Base-by-base conservation (phyloP, 2,113 vertebrate genomes). In the Aviceda subcristata region DNA sequence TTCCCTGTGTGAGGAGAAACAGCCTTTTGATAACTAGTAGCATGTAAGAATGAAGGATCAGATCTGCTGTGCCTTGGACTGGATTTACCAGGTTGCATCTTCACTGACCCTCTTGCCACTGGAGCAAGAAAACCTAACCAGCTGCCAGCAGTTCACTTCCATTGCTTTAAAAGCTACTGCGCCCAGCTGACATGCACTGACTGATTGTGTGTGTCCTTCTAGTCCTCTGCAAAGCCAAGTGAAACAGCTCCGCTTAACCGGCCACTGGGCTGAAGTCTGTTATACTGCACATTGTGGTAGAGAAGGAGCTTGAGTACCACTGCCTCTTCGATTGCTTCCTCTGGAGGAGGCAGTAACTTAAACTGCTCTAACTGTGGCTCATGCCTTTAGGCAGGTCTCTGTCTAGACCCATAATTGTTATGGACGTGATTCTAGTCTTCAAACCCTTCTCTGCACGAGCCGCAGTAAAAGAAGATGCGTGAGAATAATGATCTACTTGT, bases 341-440 rank as follows among this genome's bases (percentile, higher is more conserved):
- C 66, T 21, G 60, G 62, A 79, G 72, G 32, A 84, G 84, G 84
- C 80, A 91, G 43, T 6, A 67, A 30, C 94, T 93, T 46, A 24
- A 74, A 32, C 73, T 74, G 90, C 94, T 84, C 80, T 57, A 38
- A 53, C 50, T 36, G 73, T 46, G 64, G 77, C 92, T 67, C 78
- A 0, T 90, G 82, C 82, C 88, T 94, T 75, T 4, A 76, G 88
- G 88, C 90, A 76, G 62, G 78, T 85, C 85, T 90, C 90, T 92
- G 82, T 92, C 91, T 90, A 73, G 86, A 90, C 62, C 67, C 53
- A 12, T 93, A 88, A 88, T 60, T 86, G 95, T 92, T 90, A 55
- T 46, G 85, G 67, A 85, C 38, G 6, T 92, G 92, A 60, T 94
- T 84, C 26, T 84, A 18, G 55, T 72, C 94, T 94, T 88, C 88